These are phyloP conservation scores for Drosophila melanosoma DNA, from an alignment of 2,888 invertebrate species.

Conservation along the genomic window DNA sequence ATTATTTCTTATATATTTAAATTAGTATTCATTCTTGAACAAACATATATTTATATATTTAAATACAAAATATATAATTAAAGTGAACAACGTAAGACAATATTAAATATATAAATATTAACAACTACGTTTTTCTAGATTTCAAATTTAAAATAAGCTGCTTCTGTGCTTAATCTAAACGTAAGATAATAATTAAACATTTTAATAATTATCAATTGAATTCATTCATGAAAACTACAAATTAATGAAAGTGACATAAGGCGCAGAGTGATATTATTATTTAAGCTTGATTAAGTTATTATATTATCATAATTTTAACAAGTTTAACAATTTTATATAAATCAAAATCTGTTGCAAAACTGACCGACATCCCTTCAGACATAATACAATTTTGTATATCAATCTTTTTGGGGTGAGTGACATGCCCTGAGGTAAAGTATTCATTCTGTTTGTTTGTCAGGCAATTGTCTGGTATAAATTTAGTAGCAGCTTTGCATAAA, in stretches of 20 bases:
- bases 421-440: background rate
- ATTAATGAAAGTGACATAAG: too few species aligned
- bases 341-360: background rate
- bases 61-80: too few species aligned
- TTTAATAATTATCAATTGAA: too few species aligned
- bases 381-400: background rate
- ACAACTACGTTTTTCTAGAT: too few species aligned
- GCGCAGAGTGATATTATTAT: too few species aligned
- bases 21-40: background rate
- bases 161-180: too few species aligned
- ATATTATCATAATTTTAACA: background rate
- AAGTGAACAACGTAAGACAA: background rate
- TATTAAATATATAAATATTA: background rate
- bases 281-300: background rate
- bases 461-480: conserved; percentile 20
- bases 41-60: too few species aligned
- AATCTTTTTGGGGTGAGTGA: background rate
- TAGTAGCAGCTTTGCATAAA: conserved; percentile 46
- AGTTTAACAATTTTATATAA: background rate
- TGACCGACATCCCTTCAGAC: background rate
- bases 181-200: too few species aligned
- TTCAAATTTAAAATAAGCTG: too few species aligned
- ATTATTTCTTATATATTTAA: background rate
- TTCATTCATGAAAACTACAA: too few species aligned
- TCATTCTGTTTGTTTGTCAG: conserved; percentile 9